A percentile compares a stretch with the other conserved stretches of the same genome.
These are phyloP conservation scores for Sebastes fasciatus DNA, from an alignment of 2,113 vertebrate species.

Conservation along the genomic window DNA sequence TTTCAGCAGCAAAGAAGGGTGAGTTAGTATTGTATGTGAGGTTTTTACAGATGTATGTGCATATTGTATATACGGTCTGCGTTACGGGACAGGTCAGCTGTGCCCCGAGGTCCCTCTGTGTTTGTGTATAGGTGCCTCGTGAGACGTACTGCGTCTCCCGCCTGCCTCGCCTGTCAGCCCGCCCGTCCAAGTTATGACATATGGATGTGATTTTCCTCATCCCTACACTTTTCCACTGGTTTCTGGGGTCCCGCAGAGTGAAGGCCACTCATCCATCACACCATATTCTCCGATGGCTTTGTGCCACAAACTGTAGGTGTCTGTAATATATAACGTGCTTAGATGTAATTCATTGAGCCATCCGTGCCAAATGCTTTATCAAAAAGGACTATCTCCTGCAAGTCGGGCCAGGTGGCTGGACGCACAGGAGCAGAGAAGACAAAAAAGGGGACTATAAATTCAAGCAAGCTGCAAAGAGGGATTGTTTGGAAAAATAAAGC, in stretches of 20 bases:
- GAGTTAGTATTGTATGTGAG: conserved; percentile 2
- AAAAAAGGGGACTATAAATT: conserved; percentile 29
- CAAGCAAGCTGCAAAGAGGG: conserved; percentile 35
- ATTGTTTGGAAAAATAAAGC: conserved; percentile 64
- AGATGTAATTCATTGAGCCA: conserved; percentile 18
- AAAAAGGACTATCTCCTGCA: conserved; percentile 1
- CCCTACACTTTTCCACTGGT: conserved; percentile 67
- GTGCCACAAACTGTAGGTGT: conserved; percentile 31
- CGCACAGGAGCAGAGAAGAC: not conserved
- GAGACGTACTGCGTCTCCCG: conserved; percentile 50
- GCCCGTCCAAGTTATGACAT: conserved; percentile 72
- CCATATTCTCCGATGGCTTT: conserved; percentile 20
- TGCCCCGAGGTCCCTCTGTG: conserved; percentile 26
- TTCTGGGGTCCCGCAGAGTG: conserved; percentile 48
- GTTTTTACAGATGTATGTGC: conserved; percentile 34
- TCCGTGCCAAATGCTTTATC: conserved; percentile 37
- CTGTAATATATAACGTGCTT: conserved; percentile 14
- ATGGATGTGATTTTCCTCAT: conserved; percentile 81
- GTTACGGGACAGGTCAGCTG: conserved; percentile 42
- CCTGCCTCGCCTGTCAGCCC: conserved; percentile 43
- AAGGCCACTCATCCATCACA: conserved; percentile 66
- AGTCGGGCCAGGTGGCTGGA: conserved; percentile 26
- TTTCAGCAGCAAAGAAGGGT: not conserved
- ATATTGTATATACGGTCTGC: conserved; percentile 13
- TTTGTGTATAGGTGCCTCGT: conserved; percentile 53